Evolutionary conservation across 92 coral and sea anemone species (phyloP), one percentile per base, ranked within the genome.

Genomic region (Zoanthus gigantus): DNA sequence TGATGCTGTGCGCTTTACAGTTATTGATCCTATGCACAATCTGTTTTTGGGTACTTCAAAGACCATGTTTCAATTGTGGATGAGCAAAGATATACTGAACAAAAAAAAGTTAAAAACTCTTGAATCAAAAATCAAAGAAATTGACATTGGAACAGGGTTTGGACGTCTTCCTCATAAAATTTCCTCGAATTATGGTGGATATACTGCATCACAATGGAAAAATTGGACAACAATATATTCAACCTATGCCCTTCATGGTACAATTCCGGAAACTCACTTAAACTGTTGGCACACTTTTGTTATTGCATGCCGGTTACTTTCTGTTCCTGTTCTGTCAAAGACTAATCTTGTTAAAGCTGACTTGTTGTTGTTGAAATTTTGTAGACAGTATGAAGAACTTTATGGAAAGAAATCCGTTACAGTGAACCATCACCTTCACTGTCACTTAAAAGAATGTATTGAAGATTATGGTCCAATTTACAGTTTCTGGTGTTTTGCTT

Each of bases 271-370:
- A 3, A 13, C 54, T 16, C 56, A 76, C 18, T 44, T 76, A 8
- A 76, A 76, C 56, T 76, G 81, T 76, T 76, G 81, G 81, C 54
- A 76, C 54, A 37, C 58, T 12, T 76, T 76, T 45, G 81, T 76
- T 31, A 31, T 76, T 9, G 56, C 81, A 23, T 76, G 81, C 23
- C 58, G 81, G 47, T 76, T 76, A 28, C 81, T 76, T 42, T 28
- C 81, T 31, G 63, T 76, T 52, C 81, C 81, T 32, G 32, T 45
- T 76, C 14, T 76, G 32, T 31, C 81, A 52, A 76, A 52, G 32
- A 34, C 29, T 28, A 76, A 76, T 45, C 81, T 76, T 13, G 54
- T 44, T 47, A 76, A 76, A 57, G 81, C 81, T 47, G 81, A 76
- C 61, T 28, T 76, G 5, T 57, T 76, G 34, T 42, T 76, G 31